Conservation (phyloP, 2,888 invertebrate species). For the Augiades crinisus region DNA sequence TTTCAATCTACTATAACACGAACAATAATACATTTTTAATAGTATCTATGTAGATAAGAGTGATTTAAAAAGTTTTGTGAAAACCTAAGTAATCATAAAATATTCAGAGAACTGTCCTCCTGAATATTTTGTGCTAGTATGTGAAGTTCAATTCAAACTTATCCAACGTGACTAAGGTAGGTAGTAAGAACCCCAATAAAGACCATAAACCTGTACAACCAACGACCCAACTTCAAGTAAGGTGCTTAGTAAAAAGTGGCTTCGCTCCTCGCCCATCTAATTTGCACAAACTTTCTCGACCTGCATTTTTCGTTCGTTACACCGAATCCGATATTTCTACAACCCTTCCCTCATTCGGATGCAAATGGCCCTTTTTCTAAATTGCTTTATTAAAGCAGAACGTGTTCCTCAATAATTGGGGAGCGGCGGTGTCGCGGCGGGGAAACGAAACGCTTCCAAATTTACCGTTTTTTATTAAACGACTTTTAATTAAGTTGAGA, state of each 20-base stretch:
- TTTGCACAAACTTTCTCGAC: conserved; percentile 1
- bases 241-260: conserved; percentile 8
- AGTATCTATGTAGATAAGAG: too few relatives aligned
- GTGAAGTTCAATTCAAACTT: too few relatives aligned
- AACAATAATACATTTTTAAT: too few relatives aligned
- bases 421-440: conserved; percentile 27
- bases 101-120: too few relatives aligned
- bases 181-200: conserved; percentile 5
- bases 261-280: background rate
- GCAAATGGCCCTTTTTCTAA: conserved; percentile 72
- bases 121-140: too few relatives aligned
- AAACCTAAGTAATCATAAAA: too few relatives aligned
- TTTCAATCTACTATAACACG: too few relatives aligned
- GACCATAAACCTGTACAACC: conserved; percentile 7
- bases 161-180: too few relatives aligned
- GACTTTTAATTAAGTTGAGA: conserved; percentile 51
- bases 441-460: conserved; percentile 34
- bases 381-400: conserved; percentile 76
- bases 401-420: conserved; percentile 64
- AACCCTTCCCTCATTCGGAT: conserved; percentile 66
- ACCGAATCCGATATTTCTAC: conserved; percentile 27
- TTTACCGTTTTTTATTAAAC: conserved; percentile 53
- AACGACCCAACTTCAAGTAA: conserved; percentile 7
- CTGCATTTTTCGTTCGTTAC: conserved; percentile 14
- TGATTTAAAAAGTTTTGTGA: too few relatives aligned